A percentile compares a stretch with the other conserved stretches of the same genome.
Conservation (phyloP, 2,113 vertebrate genomes). For the Donacobius atricapilla region DNA sequence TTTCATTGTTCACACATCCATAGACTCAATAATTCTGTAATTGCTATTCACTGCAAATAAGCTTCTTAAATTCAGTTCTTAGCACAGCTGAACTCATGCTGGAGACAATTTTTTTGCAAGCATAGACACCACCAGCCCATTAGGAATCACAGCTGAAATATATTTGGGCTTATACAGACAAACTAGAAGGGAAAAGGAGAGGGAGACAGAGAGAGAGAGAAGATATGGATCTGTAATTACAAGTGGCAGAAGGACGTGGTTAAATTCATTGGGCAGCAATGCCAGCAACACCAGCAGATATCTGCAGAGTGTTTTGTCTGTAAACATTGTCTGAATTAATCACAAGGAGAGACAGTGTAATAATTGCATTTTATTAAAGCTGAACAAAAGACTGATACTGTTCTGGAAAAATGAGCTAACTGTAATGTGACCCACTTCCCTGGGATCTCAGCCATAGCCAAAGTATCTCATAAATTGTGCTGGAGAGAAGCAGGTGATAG, state of each 20-base stretch:
- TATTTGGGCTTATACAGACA: background rate
- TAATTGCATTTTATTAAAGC: slow-evolving; percentile 35
- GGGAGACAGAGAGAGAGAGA: background rate
- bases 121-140: background rate
- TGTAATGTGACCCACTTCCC: background rate
- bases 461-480: background rate
- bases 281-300: background rate
- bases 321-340: slow-evolving; percentile 42
- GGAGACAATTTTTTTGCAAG: slow-evolving; percentile 11
- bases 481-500: background rate
- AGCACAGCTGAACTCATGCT: background rate
- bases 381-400: slow-evolving; percentile 13
- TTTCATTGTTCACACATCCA: background rate
- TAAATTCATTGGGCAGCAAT: background rate
- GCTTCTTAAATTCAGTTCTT: background rate
- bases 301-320: background rate
- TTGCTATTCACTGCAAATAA: slow-evolving; percentile 16
- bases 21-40: background rate
- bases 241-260: background rate
- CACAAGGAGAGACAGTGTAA: background rate
- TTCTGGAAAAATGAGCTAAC: slow-evolving; percentile 27
- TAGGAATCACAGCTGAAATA: background rate
- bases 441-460: background rate
- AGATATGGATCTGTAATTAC: slow-evolving; percentile 51
- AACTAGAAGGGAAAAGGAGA: background rate